Base-by-base conservation (phyloP, 1,140 invertebrate species). In the Triops longicaudatus region DNA sequence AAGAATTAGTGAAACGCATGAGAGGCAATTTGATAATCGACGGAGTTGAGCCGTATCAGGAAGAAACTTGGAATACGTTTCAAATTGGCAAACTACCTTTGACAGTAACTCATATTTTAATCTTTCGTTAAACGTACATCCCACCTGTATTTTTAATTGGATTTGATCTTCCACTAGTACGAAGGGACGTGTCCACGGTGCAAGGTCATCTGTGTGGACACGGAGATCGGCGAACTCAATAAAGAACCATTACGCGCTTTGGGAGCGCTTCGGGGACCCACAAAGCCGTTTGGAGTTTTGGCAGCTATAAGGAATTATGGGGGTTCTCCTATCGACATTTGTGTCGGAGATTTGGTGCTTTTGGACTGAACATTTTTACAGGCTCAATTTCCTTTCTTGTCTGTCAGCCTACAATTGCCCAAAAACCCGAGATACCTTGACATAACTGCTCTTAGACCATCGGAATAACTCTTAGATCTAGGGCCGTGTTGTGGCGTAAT, bases 171-270 rank as follows among this genome's bases (percentile, higher is more conserved):
- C 31, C 31, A 37, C 31, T 81, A 94, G 89, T 88, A 91, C 72
- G 88, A 90, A 79, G 91, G 92, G 1, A 87, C 88, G 41, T 98
- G 96, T 81, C 90, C 89, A 11, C 88, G 96, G 76, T 98, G 96
- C 83, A 93, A 96, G 84, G 97, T 98, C 93, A 91, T 98, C 72
- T 97, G 95, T 81, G 92, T 97, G 77, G 91, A 97, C 85, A 95
- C 96, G 85, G 85, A 86, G 17, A 95, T 90, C 14, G 93, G 92
- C 0, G 83, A 89, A 81, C 92, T 91, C 81, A 92, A 91, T 12
- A 87, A 90, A 1, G 94, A 96, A 84, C 93, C 95, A 3, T 84
- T 98, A n/a, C 86, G 90, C 78, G 92, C 94, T 6, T 88, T 97
- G 78, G 88, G 91, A 4, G 87, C 88, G 81, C 85, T 89, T 79